Evolutionary conservation across 2,113 vertebrate genomes (phyloP).

Genomic region (Nesoenas mayeri): DNA sequence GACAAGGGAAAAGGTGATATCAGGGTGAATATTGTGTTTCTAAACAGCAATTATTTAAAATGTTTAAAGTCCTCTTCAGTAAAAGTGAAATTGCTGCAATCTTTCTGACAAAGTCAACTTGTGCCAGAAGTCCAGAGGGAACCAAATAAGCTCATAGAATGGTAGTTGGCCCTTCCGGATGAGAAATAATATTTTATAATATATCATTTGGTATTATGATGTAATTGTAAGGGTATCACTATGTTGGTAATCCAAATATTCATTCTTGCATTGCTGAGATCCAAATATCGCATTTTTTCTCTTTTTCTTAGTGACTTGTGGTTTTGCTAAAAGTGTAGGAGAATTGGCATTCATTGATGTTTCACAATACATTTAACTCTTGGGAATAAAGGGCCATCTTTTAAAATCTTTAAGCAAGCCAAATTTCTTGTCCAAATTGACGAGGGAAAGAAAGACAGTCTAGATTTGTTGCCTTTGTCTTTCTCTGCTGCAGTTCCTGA

Average conservation of each 20-base stretch:
- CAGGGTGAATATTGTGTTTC: not conserved
- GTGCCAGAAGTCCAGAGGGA: not conserved
- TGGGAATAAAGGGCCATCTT: not conserved
- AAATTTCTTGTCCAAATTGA: not conserved
- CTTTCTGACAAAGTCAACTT: not conserved
- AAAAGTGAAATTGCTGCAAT: not conserved
- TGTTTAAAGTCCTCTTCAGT: not conserved
- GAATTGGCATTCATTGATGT: not conserved
- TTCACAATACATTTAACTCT: not conserved
- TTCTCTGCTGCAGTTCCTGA: not conserved
- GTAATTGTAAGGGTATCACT: not conserved
- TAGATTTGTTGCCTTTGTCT: not conserved
- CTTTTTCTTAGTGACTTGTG: not conserved
- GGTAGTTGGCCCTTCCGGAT: not conserved
- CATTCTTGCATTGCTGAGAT: not conserved
- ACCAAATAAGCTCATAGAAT: not conserved
- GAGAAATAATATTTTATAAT: not conserved
- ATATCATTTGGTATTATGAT: not conserved
- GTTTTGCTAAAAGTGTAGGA: not conserved
- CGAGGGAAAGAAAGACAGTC: not conserved
- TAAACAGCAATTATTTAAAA: not conserved
- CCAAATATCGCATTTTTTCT: not conserved
- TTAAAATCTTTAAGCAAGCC: not conserved
- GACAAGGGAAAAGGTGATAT: not conserved
- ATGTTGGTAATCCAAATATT: not conserved